Percentiles rank a stretch among this genome's conserved stretches.
Evolutionary conservation across 30 jellyfish, hydroid and myxozoan genomes (phyloP).

Genomic region (Turritopsis dohrnii): DNA sequence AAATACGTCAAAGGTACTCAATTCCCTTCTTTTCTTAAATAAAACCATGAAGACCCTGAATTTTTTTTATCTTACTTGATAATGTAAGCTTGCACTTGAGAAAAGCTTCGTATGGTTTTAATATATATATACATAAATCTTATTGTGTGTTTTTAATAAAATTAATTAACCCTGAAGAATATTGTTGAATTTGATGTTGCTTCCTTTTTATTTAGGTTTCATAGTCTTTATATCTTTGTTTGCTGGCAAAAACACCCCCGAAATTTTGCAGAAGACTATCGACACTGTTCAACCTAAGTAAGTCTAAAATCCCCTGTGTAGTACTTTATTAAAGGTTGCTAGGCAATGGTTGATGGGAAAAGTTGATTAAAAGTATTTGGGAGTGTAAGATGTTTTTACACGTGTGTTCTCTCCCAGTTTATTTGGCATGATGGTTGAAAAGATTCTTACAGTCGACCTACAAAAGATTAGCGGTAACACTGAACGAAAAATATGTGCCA

Average conservation of each 20-base stretch:
- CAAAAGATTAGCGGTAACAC: slow-evolving; percentile 72
- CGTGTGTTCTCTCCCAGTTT: slow-evolving; percentile 32
- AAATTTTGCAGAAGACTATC: slow-evolving; percentile 27
- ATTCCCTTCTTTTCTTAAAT: background rate
- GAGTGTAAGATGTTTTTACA: background rate
- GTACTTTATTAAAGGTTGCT: background rate
- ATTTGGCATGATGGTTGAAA: slow-evolving; percentile 91
- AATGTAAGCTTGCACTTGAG: too few relatives aligned
- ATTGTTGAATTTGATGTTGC: background rate
- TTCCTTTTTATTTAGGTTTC: slow-evolving; percentile 51
- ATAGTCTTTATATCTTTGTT: slow-evolving; percentile 66
- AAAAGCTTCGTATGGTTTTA: too few relatives aligned
- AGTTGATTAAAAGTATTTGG: too few relatives aligned
- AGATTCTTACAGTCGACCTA: slow-evolving; percentile 53
- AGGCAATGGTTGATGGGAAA: background rate
- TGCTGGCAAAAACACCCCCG: slow-evolving; percentile 82
- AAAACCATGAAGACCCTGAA: background rate
- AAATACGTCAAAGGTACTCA: slow-evolving; percentile 75
- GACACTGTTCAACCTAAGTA: slow-evolving; percentile 83
- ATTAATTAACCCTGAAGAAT: background rate
- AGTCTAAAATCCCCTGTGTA: slow-evolving; percentile 1
- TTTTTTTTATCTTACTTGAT: background rate
- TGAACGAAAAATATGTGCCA: slow-evolving; percentile 87
- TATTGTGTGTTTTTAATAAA: too few relatives aligned
- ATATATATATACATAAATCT: too few relatives aligned